A percentile compares a stretch with the other conserved stretches of the same genome.
These are phyloP conservation scores for Scaptomyza graminum DNA, from an alignment of 1,140 invertebrate genomes.

Conservation along the genomic window DNA sequence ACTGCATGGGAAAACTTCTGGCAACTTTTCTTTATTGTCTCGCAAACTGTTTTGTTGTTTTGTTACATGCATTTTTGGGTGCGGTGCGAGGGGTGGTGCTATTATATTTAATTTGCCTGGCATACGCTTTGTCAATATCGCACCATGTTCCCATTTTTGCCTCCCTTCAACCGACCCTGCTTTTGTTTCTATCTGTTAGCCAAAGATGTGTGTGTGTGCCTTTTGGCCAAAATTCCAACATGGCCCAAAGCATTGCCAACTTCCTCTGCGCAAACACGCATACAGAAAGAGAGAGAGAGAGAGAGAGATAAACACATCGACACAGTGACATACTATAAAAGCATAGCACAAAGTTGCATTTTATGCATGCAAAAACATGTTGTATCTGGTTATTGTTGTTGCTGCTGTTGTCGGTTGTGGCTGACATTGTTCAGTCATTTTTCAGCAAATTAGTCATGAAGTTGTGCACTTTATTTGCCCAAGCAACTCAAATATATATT, in stretches of 20 bases:
- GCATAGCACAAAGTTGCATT: slow-evolving; percentile 47
- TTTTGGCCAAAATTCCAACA: slow-evolving; percentile 59
- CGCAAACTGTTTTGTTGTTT: slow-evolving; percentile 47
- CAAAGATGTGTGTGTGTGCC: slow-evolving; percentile 16
- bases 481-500: slow-evolving; percentile 44
- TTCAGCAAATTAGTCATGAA: slow-evolving; percentile 75
- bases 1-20: slow-evolving; percentile 50
- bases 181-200: not conserved
- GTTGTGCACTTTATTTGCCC: slow-evolving; percentile 67
- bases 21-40: slow-evolving; percentile 54
- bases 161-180: not conserved
- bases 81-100: slow-evolving; percentile 35
- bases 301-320: slow-evolving; percentile 10
- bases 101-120: slow-evolving; percentile 77
- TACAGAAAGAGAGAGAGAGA: slow-evolving; percentile 12
- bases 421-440: slow-evolving; percentile 70
- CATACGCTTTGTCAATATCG: slow-evolving; percentile 79
- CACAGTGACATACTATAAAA: slow-evolving; percentile 43
- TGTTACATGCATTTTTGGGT: not conserved
- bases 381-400: slow-evolving; percentile 1
- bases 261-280: slow-evolving; percentile 57
- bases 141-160: slow-evolving; percentile 26
- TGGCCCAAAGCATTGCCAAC: slow-evolving; percentile 69
- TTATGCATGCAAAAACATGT: slow-evolving; percentile 63
- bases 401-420: slow-evolving; percentile 37